These are phyloP conservation scores for Melanotaenia trifasciata DNA, from an alignment of 2,797 vertebrate genomes.

Conservation along the genomic window DNA sequence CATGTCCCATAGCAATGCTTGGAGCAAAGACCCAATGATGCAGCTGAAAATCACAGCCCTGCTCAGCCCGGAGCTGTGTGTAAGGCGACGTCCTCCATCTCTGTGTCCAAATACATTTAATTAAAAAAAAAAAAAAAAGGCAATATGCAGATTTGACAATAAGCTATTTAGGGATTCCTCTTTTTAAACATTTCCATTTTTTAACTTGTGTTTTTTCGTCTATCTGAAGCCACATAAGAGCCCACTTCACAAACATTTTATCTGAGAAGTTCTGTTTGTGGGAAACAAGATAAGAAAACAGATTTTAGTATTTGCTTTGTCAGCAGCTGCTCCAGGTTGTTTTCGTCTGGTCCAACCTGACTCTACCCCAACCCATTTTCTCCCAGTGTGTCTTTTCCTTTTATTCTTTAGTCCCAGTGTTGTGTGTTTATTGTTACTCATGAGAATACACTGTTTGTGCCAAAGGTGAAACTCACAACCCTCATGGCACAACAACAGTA, in stretches of 20 bases:
- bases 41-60: constrained; percentile 91
- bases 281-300: constrained; percentile 53
- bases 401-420: not conserved
- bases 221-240: not conserved
- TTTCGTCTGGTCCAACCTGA: not conserved
- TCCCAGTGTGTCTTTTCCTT: not conserved
- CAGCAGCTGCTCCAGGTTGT: constrained; percentile 14
- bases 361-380: too few species aligned
- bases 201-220: not conserved
- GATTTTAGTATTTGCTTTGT: constrained; percentile 23
- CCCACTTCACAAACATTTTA: not conserved
- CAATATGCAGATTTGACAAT: not conserved
- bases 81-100: constrained; percentile 70
- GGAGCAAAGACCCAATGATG: constrained; percentile 87
- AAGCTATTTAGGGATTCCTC: too few species aligned
- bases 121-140: not conserved
- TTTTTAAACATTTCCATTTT: not conserved
- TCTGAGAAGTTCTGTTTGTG: constrained; percentile 4
- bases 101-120: not conserved
- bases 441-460: constrained; percentile 18
- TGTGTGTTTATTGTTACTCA: constrained; percentile 12
- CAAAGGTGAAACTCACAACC: constrained; percentile 81
- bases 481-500: constrained; percentile 73
- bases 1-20: constrained; percentile 83
- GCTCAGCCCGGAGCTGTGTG: constrained; percentile 89